Conservation (phyloP, 1,140 invertebrate species). For the Leguminivora glycinivorella region DNA sequence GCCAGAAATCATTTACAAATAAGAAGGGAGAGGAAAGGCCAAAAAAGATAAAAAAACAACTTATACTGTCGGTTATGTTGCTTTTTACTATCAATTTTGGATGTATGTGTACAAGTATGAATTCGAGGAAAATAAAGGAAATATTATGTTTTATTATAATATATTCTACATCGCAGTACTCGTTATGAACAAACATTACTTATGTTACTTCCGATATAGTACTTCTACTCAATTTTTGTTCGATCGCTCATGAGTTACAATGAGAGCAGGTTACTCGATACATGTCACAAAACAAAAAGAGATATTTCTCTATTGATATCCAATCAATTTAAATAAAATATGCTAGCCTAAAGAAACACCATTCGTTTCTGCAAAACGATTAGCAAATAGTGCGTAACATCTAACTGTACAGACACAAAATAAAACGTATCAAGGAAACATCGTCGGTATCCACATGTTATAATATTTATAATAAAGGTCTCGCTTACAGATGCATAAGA, state of each 20-base stretch:
- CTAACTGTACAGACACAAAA: conserved; percentile 72
- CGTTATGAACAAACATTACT: conserved; percentile 77
- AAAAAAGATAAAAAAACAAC: conserved; percentile 65
- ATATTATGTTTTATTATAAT: conserved; percentile 72
- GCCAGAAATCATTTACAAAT: conserved; percentile 23
- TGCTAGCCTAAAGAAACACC: conserved; percentile 69
- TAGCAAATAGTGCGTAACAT: conserved; percentile 70
- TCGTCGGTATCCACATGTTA: conserved; percentile 54
- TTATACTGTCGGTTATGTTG: conserved; percentile 71
- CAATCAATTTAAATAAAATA: conserved; percentile 75
- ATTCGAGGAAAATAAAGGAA: conserved; percentile 77
- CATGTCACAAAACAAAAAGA: conserved; percentile 63
- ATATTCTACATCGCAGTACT: conserved; percentile 77
- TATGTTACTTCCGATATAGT: conserved; percentile 71
- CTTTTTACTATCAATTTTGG: conserved; percentile 79
- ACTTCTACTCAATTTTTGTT: conserved; percentile 75
- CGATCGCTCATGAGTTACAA: conserved; percentile 64
- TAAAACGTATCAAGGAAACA: conserved; percentile 59
- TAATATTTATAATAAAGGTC: conserved; percentile 68
- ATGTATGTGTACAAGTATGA: conserved; percentile 78
- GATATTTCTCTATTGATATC: conserved; percentile 69
- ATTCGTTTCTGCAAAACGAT: conserved; percentile 62
- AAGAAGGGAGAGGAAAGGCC: conserved; percentile 34
- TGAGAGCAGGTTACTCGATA: conserved; percentile 64
- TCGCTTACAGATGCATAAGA: conserved; percentile 64